These are phyloP conservation scores for Parnassius glacialis DNA, from an alignment of 2,888 invertebrate species.

Conservation along the genomic window DNA sequence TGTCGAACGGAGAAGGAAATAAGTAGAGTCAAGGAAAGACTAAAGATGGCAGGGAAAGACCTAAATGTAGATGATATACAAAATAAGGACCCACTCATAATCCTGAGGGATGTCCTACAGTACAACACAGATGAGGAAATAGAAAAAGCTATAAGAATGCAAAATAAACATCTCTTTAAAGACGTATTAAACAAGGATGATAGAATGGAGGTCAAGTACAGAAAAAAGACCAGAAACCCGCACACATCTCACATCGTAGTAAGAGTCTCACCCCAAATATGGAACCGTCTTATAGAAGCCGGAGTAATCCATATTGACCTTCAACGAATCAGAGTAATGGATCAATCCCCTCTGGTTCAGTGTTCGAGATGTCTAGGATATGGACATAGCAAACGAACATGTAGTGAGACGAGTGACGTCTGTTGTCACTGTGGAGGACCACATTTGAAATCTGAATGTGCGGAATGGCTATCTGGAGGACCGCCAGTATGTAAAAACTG, in stretches of 20 bases:
- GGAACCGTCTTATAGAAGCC: neutral
- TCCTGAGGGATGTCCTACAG: neutral
- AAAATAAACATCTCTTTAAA: neutral
- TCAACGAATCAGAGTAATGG: too few species aligned
- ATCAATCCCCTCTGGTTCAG: too few species aligned
- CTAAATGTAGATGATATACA: too few species aligned
- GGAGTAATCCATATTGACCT: too few species aligned
- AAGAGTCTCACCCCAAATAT: neutral
- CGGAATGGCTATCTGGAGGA: neutral
- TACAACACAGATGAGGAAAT: neutral
- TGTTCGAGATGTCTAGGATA: too few species aligned
- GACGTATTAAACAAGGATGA: neutral
- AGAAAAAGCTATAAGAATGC: too few species aligned
- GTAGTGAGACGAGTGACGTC: neutral
- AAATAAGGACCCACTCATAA: neutral
- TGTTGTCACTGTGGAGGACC: conserved; percentile 1
- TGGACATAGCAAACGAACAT: neutral
- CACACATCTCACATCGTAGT: too few species aligned
- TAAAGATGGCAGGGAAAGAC: too few species aligned
- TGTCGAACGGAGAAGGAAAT: neutral
- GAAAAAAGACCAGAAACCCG: neutral
- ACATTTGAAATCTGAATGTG: conserved; percentile 4
- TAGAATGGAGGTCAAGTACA: neutral
- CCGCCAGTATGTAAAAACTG: neutral
- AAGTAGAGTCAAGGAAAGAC: neutral